Percentiles rank a stretch among this genome's conserved stretches.
Evolutionary conservation across 2,797 vertebrate genomes (phyloP).

Genomic region (Cygnus olor): DNA sequence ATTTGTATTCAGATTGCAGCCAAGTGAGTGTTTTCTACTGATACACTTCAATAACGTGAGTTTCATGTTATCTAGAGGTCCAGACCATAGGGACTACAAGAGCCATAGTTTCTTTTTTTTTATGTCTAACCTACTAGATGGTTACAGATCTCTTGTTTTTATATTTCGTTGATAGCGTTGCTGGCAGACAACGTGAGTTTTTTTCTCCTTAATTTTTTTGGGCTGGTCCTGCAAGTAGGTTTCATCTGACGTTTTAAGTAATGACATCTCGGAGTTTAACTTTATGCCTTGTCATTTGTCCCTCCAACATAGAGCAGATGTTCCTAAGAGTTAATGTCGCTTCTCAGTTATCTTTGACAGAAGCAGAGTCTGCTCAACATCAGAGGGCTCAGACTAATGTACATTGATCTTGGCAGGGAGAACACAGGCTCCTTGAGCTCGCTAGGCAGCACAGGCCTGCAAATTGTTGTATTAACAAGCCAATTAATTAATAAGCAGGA

Average conservation of each 20-base stretch:
- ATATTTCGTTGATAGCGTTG: neutral
- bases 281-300: neutral
- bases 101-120: neutral
- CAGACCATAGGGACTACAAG: neutral
- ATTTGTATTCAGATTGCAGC: neutral
- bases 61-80: neutral
- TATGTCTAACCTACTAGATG: neutral
- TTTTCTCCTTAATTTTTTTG: neutral
- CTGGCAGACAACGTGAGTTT: neutral
- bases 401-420: constrained; percentile 76
- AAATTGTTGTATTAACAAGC: constrained; percentile 72
- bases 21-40: constrained; percentile 4
- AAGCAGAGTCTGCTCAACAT: constrained; percentile 72
- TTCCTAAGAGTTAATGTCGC: constrained; percentile 64
- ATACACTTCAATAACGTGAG: neutral
- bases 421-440: constrained; percentile 66
- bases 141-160: neutral
- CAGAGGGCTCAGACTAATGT: constrained; percentile 72
- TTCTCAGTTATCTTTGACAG: constrained; percentile 76
- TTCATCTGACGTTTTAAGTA: neutral
- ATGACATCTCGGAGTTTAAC: constrained; percentile 11
- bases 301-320: constrained; percentile 65
- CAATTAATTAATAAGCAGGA: constrained; percentile 77
- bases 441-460: constrained; percentile 50
- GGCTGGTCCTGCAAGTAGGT: neutral